Base-by-base conservation (phyloP, 2,113 vertebrate genomes). In the Macquaria australasica region DNA sequence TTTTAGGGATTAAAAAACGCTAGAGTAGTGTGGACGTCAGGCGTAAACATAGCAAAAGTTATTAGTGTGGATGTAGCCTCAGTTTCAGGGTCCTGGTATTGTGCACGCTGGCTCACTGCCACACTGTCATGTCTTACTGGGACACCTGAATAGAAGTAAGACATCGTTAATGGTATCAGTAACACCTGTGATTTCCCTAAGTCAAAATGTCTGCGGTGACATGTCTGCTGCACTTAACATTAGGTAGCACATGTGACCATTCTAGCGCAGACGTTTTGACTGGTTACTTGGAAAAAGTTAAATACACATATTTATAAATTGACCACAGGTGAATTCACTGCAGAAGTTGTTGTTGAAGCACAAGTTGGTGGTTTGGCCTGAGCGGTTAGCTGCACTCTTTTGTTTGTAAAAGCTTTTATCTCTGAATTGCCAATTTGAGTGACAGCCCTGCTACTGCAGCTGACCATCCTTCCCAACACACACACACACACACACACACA, bases 391-490 rank as follows among this genome's bases (percentile, higher is more conserved):
- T 73, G 71, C 81, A 14, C 31, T 73, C 16, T 69, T 66, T 66
- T 59, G 16, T 74, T 56, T 59, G 16, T 25, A 20, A 9, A 83
- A 63, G 59, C 87, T 74, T 83, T 84, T 73, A 74, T 62, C 70
- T 84, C 14, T n/a, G 48, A 67, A 80, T 73, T 1, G 72, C 28
- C 64, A 8, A 20, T 28, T 41, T 73, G 88, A 81, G 31, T 45
- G 79, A 55, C 84, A 77, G 67, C 1, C 37, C n/a, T 14, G 67
- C 23, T 12, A 2, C 67, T 72, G 68, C 69, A 28, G 51, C 20
- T 31, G 62, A 56, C 25, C 51, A 10, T 37, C 6, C 71, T 9
- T 20, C 1, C 50, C 28, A 77, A 59, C 67, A 62, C 73, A 60
- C 64, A 80, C 71, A 43, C 21, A 66, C 41, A 68, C 20, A 60